These are phyloP conservation scores for Sericinus montela DNA, from an alignment of 2,888 invertebrate species.

Conservation along the genomic window DNA sequence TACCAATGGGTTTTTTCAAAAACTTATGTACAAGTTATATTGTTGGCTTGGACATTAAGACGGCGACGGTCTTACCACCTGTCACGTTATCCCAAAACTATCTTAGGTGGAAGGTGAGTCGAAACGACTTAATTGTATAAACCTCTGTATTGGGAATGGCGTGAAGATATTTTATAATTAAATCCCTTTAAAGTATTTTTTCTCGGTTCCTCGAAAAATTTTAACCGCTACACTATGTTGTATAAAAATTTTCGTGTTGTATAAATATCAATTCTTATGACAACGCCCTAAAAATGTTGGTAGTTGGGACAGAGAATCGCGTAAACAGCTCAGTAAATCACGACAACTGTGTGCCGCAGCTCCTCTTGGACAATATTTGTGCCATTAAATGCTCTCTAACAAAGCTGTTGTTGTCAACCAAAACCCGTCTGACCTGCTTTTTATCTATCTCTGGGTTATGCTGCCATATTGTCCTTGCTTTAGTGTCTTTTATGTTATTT, in stretches of 20 bases:
- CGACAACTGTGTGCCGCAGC: constrained; percentile 58
- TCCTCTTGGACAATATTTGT: constrained; percentile 74
- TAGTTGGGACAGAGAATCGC: constrained; percentile 54
- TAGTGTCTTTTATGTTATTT: constrained; percentile 22
- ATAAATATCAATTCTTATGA: constrained; percentile 56
- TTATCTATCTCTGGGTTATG: constrained; percentile 53
- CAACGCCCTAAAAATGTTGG: constrained; percentile 63
- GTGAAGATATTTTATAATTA: no score
- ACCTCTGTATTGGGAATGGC: no score
- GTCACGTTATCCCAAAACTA: no score
- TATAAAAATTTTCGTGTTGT: constrained; percentile 57
- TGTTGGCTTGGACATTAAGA: no score
- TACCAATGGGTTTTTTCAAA: no score
- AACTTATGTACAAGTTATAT: no score
- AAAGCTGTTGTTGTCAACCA: constrained; percentile 74
- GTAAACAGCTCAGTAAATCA: constrained; percentile 77
- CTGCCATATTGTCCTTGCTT: constrained; percentile 42
- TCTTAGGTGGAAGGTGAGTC: no score
- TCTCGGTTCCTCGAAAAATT: no score
- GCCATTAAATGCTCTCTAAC: constrained; percentile 73
- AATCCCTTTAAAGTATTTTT: no score
- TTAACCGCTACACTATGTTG: no score
- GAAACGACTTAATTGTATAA: no score
- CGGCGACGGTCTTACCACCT: no score
- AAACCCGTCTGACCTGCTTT: constrained; percentile 68